Percentiles rank a stretch among this genome's conserved stretches.
These are phyloP conservation scores for Tenthredo scrophulariae DNA, from an alignment of 2,888 invertebrate genomes.

Conservation along the genomic window DNA sequence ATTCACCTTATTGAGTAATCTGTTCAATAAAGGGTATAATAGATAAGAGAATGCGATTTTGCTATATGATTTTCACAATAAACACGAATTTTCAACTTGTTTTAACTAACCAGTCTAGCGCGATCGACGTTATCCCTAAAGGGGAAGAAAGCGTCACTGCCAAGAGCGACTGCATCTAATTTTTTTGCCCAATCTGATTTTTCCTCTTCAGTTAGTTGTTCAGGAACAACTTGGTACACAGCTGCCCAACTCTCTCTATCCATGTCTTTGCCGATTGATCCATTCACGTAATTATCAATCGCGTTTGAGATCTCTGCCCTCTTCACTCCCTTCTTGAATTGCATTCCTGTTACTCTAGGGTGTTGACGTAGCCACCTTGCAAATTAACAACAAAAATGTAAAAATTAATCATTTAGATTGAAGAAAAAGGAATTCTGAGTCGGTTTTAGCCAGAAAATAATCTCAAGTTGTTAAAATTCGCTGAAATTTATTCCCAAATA, in stretches of 20 bases:
- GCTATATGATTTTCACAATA: conserved; percentile 30
- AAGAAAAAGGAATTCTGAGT: not conserved
- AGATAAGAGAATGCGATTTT: not conserved
- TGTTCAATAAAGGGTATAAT: not conserved
- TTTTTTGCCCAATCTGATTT: conserved; percentile 85
- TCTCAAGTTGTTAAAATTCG: not conserved
- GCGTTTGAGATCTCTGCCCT: conserved; percentile 97
- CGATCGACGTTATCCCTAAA: conserved; percentile 98
- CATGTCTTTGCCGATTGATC: conserved; percentile 95
- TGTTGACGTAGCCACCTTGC: conserved; percentile 95
- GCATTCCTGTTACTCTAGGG: conserved; percentile 90
- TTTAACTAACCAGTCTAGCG: conserved; percentile 87
- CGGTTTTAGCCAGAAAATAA: not conserved
- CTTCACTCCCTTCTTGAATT: conserved; percentile 91
- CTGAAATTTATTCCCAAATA: conserved; percentile 1
- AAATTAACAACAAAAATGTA: conserved; percentile 35
- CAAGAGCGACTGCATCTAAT: conserved; percentile 90
- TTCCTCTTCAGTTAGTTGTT: conserved; percentile 85
- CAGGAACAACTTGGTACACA: conserved; percentile 88
- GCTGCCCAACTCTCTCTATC: conserved; percentile 86
- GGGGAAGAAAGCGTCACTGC: conserved; percentile 99
- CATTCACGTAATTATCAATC: conserved; percentile 96
- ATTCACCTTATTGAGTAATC: not conserved
- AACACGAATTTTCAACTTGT: not conserved
- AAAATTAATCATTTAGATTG: conserved; percentile 23